Conservation (phyloP, 2,797 vertebrate genomes). For the Myotis planiceps region DNA sequence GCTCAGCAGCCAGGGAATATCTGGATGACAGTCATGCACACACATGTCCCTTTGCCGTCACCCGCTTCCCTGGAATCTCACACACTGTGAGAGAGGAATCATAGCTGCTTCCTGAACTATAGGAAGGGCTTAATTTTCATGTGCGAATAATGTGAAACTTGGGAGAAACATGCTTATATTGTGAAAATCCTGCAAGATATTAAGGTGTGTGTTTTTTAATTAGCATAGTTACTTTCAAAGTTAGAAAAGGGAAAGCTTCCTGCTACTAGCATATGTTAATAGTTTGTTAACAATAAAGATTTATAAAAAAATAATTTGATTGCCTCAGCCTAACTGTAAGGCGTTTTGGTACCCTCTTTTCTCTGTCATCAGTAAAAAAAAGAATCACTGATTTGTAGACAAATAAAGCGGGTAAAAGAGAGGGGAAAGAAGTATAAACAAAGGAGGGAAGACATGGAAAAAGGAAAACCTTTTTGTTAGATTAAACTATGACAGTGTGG, state of each 20-base stretch:
- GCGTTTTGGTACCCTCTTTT: not conserved
- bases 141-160: slow-evolving; percentile 42
- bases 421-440: not conserved
- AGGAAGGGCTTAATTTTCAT: slow-evolving; percentile 51
- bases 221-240: slow-evolving; percentile 24
- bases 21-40: not conserved
- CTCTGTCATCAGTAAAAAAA: not conserved
- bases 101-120: not conserved
- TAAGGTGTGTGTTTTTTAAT: not conserved
- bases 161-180: slow-evolving; percentile 24
- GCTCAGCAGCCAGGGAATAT: not conserved
- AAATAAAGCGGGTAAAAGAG: not conserved
- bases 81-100: not conserved
- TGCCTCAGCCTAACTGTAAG: not conserved
- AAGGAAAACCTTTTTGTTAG: not conserved
- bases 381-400: not conserved
- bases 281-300: not conserved
- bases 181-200: slow-evolving; percentile 46
- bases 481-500: not conserved
- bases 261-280: slow-evolving; percentile 16
- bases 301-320: not conserved
- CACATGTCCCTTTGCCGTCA: not conserved
- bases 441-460: not conserved
- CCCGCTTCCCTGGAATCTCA: not conserved
- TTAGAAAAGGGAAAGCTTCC: slow-evolving; percentile 33